phyloP scores from a whole-genome alignment of 1,140 invertebrate species.

The Drosophila tropicalis region DNA sequence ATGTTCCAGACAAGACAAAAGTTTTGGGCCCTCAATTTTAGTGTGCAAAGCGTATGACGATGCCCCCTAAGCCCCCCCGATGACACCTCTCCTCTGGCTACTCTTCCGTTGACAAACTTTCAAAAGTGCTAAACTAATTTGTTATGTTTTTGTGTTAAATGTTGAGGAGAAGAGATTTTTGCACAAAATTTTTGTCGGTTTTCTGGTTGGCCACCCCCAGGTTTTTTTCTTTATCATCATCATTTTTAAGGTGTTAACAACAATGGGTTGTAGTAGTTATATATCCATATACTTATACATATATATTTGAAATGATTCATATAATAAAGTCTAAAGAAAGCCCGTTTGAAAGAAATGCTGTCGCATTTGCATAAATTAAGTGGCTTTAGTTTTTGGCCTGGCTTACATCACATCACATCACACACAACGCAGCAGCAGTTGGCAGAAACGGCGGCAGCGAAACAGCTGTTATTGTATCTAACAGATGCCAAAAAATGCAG shows the following conservation, averaged over 20 bases:
- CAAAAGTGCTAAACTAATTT: slow-evolving; percentile 79
- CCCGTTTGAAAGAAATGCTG: slow-evolving; percentile 64
- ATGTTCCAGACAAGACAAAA: slow-evolving; percentile 65
- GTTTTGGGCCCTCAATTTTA: slow-evolving; percentile 49
- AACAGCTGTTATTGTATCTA: slow-evolving; percentile 57
- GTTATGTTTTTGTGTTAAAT: slow-evolving; percentile 39
- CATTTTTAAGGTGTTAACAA: slow-evolving; percentile 38
- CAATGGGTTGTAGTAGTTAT: slow-evolving; percentile 25
- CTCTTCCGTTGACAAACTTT: slow-evolving; percentile 57
- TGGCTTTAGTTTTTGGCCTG: slow-evolving; percentile 43
- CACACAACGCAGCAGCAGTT: too few species aligned
- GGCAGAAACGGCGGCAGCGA: slow-evolving; percentile 9
- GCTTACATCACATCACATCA: slow-evolving; percentile 61
- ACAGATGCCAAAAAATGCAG: slow-evolving; percentile 17
- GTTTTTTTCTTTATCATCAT: slow-evolving; percentile 41
- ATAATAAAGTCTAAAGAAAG: slow-evolving; percentile 62
- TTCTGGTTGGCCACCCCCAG: slow-evolving; percentile 60
- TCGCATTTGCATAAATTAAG: slow-evolving; percentile 78
- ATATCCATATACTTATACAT: slow-evolving; percentile 16
- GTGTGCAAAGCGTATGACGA: slow-evolving; percentile 74
- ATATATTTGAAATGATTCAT: background rate
- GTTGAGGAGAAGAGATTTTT: slow-evolving; percentile 6
- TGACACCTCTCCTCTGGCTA: background rate
- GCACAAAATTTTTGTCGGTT: slow-evolving; percentile 28
- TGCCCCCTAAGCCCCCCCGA: slow-evolving; percentile 4